phyloP scores from a whole-genome alignment of 2,113 vertebrate species.

The Callipepla squamata region DNA sequence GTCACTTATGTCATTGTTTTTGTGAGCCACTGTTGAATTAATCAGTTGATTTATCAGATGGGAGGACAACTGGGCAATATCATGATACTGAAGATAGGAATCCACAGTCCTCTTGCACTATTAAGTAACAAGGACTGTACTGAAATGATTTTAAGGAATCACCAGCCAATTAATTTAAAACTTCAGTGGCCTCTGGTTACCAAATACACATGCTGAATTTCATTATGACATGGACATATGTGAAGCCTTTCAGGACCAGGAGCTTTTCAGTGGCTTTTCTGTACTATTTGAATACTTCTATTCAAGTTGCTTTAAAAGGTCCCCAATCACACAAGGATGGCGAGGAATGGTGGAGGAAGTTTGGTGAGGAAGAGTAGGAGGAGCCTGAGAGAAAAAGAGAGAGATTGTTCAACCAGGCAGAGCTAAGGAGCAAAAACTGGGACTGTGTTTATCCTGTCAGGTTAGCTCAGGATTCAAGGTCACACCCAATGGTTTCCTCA shows the following conservation, averaged over 20 bases:
- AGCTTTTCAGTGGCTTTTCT: conserved; percentile 33
- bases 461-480: conserved; percentile 61
- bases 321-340: conserved; percentile 22
- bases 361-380: neutral
- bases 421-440: neutral
- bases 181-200: neutral
- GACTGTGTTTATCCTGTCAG: conserved; percentile 55
- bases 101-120: neutral
- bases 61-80: neutral
- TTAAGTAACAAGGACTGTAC: neutral
- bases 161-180: neutral
- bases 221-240: neutral
- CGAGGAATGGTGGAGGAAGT: conserved; percentile 44
- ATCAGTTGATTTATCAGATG: neutral
- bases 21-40: neutral
- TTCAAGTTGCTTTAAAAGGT: conserved; percentile 38
- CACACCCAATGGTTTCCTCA: conserved; percentile 54
- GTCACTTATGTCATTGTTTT: neutral
- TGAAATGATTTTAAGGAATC: neutral
- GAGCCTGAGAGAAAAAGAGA: conserved; percentile 37
- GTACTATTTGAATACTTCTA: conserved; percentile 32
- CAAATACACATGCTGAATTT: neutral
- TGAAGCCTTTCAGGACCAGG: conserved; percentile 14
- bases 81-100: neutral
- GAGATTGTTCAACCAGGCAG: conserved; percentile 45